Base-by-base conservation (phyloP, 2,888 invertebrate genomes). In the Holacanthella duospinosa region DNA sequence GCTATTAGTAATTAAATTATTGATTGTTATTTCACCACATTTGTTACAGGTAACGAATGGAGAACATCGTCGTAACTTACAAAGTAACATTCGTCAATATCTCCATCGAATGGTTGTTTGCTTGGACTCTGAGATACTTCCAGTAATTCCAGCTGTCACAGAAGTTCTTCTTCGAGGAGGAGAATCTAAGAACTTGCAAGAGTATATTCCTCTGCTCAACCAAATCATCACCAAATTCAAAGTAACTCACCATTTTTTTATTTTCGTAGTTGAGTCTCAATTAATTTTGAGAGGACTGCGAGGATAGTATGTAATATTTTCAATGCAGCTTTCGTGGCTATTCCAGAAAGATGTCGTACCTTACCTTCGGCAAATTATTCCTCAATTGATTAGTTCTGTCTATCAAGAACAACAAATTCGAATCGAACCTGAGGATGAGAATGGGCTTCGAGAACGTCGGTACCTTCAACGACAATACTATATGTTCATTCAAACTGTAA, bases 41-140 rank as follows among this genome's bases (percentile, higher is more conserved):
- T 48, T 48, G 12, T 48, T 9, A 4, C 48, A 48, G 48, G 48
- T 48, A 4, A 48, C 48, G 48, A 4, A n/a, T 21, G 48, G 48
- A 21, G 48, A 21, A 4, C 4, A 16, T 4, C 48, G 48, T n/a
- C 6, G 12, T 9, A 21, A 48, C 4, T n/a, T 79, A 19, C 77
- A 78, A 62, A 76, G 78, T 55, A 80, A 79, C 3, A 78, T 82
- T 19, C 76, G 82, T 1, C 82, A 82, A 74, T 81, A 79, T 72
- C 74, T 82, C 63, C 82, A 82, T 74, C 77, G 83, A 29, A 79
- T 83, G 78, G 81, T 83, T 26, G 81, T 83, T 27, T 83, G 82
- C 69, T 73, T 83, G 65, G 82, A 81, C 67, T 78, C 77, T 29
- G 82, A 82, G 70, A 74, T 83, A 24, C 74, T 83, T 62, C 81